Evolutionary conservation across 2,888 invertebrate species (phyloP).

Genomic region (Phortica magna): DNA sequence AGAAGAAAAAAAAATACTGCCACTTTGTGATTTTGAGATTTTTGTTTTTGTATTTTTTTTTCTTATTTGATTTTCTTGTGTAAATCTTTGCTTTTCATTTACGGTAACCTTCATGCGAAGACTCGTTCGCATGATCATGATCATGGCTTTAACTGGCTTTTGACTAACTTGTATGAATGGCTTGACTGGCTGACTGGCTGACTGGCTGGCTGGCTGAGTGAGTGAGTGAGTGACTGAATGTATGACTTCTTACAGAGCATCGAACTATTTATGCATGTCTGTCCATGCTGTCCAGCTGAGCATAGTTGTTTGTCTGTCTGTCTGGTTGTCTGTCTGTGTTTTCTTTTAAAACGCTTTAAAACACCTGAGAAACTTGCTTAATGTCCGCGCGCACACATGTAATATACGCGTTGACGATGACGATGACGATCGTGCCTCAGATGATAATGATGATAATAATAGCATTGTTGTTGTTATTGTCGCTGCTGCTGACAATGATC

Average conservation of each 20-base stretch:
- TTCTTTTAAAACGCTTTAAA: slow-evolving; percentile 71
- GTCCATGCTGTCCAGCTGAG: neutral
- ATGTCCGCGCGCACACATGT: slow-evolving; percentile 64
- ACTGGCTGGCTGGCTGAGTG: neutral
- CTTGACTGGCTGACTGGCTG: neutral
- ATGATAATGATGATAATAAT: slow-evolving; percentile 1
- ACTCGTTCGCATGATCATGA: slow-evolving; percentile 57
- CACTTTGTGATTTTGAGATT: slow-evolving; percentile 3
- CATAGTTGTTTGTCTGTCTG: neutral
- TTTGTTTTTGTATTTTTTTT: neutral
- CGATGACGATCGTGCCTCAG: slow-evolving; percentile 33
- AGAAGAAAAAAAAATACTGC: neutral
- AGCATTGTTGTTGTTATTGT: neutral
- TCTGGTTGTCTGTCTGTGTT: slow-evolving; percentile 57
- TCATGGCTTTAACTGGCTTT: slow-evolving; percentile 70
- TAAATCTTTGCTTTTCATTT: slow-evolving; percentile 60
- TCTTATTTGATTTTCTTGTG: slow-evolving; percentile 66
- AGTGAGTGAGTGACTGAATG: neutral
- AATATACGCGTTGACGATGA: slow-evolving; percentile 50
- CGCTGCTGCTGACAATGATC: slow-evolving; percentile 19
- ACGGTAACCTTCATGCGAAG: slow-evolving; percentile 60
- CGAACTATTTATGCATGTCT: neutral
- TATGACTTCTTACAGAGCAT: neutral
- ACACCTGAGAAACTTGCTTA: slow-evolving; percentile 73
- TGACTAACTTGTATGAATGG: neutral